Percentiles rank a stretch among this genome's conserved stretches.
Conservation (phyloP, 2,797 vertebrate species). For the Mycteria americana region DNA sequence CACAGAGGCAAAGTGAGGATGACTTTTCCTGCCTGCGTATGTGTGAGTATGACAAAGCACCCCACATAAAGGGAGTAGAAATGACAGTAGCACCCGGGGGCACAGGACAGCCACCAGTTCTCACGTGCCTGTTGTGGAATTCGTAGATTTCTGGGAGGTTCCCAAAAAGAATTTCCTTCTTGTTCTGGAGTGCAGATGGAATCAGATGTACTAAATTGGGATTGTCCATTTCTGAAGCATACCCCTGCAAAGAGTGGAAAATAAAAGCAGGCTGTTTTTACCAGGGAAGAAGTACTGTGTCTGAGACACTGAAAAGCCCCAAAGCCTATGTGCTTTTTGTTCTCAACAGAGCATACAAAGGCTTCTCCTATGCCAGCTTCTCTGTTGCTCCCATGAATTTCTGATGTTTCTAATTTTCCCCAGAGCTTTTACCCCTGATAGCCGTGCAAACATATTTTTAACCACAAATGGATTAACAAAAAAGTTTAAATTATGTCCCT, state of each 20-base stretch:
- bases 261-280: neutral
- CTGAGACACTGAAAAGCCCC: neutral
- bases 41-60: neutral
- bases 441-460: neutral
- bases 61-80: neutral
- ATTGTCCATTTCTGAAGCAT: conserved; percentile 88
- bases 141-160: conserved; percentile 92
- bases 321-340: neutral
- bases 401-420: neutral
- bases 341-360: neutral
- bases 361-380: neutral
- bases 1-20: neutral
- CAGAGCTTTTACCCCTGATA: neutral
- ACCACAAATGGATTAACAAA: neutral
- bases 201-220: conserved; percentile 87
- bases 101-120: neutral
- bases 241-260: conserved; percentile 79
- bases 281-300: neutral
- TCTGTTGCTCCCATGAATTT: neutral
- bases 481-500: neutral
- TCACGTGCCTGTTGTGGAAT: conserved; percentile 89
- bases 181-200: conserved; percentile 86
- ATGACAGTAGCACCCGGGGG: neutral
- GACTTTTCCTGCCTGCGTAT: neutral
- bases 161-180: conserved; percentile 91